Evolutionary conservation across 2,888 invertebrate genomes (phyloP).

Genomic region (Antheraea assamensis): DNA sequence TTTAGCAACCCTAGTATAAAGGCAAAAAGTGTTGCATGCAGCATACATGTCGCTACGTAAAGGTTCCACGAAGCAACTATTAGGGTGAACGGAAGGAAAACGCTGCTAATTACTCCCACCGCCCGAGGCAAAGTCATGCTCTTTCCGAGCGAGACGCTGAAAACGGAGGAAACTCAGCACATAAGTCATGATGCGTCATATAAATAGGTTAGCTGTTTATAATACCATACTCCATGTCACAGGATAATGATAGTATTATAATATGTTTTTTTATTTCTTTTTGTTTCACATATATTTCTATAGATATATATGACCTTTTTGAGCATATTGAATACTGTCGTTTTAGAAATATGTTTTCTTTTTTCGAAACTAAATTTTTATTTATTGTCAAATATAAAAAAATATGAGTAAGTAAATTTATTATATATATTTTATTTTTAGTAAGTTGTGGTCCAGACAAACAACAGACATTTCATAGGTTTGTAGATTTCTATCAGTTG

Average conservation of each 20-base stretch:
- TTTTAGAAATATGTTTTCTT: no score
- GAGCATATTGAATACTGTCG: not conserved
- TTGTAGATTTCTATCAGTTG: no score
- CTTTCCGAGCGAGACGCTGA: conserved; percentile 42
- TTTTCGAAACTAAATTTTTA: no score
- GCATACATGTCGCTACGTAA: conserved; percentile 20
- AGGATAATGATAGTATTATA: conserved; percentile 13
- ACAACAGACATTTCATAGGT: no score
- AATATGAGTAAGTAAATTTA: no score
- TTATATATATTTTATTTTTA: no score
- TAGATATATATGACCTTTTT: not conserved
- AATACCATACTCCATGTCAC: conserved; percentile 8
- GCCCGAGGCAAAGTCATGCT: conserved; percentile 58
- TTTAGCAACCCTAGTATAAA: not conserved
- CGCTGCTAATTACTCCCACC: conserved; percentile 73
- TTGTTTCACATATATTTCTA: not conserved
- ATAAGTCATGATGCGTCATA: conserved; percentile 24
- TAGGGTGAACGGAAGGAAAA: conserved; percentile 69
- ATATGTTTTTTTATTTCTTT: not conserved
- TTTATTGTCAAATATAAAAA: no score
- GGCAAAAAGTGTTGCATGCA: conserved; percentile 18
- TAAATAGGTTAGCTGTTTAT: conserved; percentile 17
- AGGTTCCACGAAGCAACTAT: conserved; percentile 36
- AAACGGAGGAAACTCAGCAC: conserved; percentile 46
- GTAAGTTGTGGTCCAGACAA: no score